A percentile compares a stretch with the other conserved stretches of the same genome.
Evolutionary conservation across 92 coral and sea anemone genomes (phyloP).

Genomic region (Heteractis magnifica): DNA sequence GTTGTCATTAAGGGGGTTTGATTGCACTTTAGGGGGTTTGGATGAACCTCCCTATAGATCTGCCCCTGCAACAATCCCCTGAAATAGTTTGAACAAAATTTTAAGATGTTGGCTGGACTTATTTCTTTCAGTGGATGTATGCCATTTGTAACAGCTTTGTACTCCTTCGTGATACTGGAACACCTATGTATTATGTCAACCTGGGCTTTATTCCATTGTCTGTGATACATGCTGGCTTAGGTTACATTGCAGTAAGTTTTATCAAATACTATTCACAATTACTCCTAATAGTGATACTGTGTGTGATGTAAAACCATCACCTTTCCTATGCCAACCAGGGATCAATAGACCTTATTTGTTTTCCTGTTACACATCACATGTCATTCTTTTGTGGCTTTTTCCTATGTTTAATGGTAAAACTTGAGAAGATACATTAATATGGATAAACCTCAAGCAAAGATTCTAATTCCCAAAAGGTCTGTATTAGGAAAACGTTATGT

Average conservation of each 20-base stretch:
- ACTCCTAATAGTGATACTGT: too few relatives aligned
- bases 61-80: not conserved
- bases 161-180: constrained; percentile 53
- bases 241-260: constrained; percentile 70
- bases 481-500: too few relatives aligned
- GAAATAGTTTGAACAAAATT: not conserved
- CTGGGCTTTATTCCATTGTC: constrained; percentile 68
- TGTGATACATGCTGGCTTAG: constrained; percentile 62
- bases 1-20: not conserved
- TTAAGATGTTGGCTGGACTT: not conserved
- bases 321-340: too few relatives aligned
- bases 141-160: constrained; percentile 79
- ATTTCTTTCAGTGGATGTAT: constrained; percentile 68
- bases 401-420: too few relatives aligned
- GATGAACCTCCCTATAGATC: too few relatives aligned
- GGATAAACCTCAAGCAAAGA: too few relatives aligned
- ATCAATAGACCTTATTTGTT: too few relatives aligned
- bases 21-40: not conserved
- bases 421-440: too few relatives aligned
- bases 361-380: too few relatives aligned
- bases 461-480: too few relatives aligned
- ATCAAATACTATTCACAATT: not conserved
- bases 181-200: constrained; percentile 47
- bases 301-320: too few relatives aligned
- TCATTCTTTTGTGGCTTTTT: too few relatives aligned